Percentiles rank a stretch among this genome's conserved stretches.
phyloP scores from a whole-genome alignment of 2,113 vertebrate genomes.

The Dicrurus megarhynchus region DNA sequence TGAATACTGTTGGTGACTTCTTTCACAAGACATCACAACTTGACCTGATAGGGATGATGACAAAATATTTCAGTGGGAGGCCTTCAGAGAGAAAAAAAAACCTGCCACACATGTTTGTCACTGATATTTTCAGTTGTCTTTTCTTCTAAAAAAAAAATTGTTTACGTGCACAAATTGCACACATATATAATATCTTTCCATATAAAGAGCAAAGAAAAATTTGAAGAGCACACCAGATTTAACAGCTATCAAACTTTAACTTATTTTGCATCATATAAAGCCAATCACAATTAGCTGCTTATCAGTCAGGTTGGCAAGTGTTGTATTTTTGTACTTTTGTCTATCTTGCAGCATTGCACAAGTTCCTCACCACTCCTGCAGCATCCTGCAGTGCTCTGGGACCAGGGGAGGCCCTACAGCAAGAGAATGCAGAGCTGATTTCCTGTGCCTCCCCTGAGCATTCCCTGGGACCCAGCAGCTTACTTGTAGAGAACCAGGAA shows the following conservation, averaged over 20 bases:
- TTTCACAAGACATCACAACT: background rate
- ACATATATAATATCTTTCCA: background rate
- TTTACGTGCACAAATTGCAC: background rate
- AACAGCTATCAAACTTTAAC: background rate
- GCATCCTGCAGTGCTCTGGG: background rate
- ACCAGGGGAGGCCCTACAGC: background rate
- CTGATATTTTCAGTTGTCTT: background rate
- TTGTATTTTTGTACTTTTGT: background rate
- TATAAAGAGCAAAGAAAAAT: background rate
- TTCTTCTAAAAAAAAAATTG: background rate
- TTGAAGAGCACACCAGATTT: background rate
- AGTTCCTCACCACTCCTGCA: accelerated
- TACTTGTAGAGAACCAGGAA: background rate
- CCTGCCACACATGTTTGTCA: background rate
- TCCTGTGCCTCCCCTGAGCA: background rate
- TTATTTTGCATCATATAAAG: background rate
- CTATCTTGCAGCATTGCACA: background rate
- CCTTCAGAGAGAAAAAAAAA: background rate
- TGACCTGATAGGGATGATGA: background rate
- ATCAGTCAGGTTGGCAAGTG: background rate
- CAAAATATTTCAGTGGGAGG: background rate
- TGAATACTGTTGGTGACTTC: background rate
- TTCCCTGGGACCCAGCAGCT: background rate
- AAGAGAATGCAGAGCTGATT: background rate
- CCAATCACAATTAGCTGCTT: background rate